Conservation (phyloP, 53 echinoderm and acorn worm species). For the Crossaster papposus region DNA sequence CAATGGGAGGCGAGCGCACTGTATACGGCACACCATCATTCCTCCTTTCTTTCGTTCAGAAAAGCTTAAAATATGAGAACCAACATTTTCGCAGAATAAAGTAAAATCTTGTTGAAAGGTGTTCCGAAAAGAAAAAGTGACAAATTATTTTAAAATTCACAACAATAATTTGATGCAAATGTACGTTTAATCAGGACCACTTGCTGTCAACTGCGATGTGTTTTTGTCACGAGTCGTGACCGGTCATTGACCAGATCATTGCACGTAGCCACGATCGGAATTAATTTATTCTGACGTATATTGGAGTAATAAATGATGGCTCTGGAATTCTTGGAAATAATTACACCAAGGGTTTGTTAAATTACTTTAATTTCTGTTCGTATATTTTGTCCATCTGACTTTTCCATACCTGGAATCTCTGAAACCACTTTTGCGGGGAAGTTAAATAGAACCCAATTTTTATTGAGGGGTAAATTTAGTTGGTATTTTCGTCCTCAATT, state of each 20-base stretch:
- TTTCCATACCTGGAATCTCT: neutral
- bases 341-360: neutral
- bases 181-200: neutral
- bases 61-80: neutral
- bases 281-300: conserved; percentile 49
- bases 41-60: conserved; percentile 22
- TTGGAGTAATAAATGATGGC: neutral
- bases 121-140: neutral
- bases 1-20: conserved; percentile 35
- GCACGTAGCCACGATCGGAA: conserved; percentile 26
- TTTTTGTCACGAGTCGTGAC: conserved; percentile 19
- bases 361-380: neutral
- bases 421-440: neutral
- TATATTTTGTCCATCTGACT: neutral
- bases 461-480: neutral
- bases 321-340: conserved; percentile 40
- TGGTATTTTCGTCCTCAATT: neutral
- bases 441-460: neutral
- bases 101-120: neutral
- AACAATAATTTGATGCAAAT: neutral
- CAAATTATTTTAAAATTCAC: neutral
- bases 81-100: conserved; percentile 8
- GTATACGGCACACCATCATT: conserved; percentile 14
- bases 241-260: conserved; percentile 46
- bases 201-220: neutral